These are phyloP conservation scores for Aspidapion aeneum DNA, from an alignment of 2,888 invertebrate genomes.

Conservation along the genomic window DNA sequence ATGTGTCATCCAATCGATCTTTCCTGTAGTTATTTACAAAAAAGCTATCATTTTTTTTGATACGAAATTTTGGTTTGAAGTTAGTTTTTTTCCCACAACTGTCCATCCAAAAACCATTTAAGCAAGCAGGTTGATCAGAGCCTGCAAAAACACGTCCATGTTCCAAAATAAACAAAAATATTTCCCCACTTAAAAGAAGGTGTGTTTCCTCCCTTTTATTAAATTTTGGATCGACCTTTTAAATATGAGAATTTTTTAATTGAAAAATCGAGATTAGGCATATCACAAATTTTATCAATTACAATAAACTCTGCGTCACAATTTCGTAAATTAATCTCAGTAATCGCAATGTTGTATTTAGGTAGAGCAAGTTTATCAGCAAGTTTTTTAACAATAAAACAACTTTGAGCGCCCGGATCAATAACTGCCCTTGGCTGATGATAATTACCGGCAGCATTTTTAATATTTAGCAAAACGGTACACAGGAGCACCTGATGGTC, in stretches of 20 bases:
- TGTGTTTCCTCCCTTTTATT: too few species aligned
- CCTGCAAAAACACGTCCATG: background rate
- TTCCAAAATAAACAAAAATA: background rate
- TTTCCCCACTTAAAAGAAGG: background rate
- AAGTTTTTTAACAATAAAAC: background rate
- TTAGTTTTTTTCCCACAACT: background rate
- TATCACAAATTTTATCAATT: constrained; percentile 3
- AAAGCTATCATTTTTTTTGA: background rate
- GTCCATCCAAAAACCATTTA: background rate
- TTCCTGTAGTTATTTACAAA: background rate
- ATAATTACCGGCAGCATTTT: background rate
- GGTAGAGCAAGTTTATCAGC: background rate
- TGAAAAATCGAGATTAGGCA: background rate
- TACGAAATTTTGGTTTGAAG: background rate
- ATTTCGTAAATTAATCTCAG: too few species aligned
- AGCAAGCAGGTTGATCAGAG: background rate
- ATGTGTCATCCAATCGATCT: background rate
- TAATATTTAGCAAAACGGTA: background rate
- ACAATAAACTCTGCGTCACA: background rate
- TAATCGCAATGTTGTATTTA: background rate
- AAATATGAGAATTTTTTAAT: background rate
- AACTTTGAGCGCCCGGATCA: background rate
- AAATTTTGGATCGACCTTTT: too few species aligned
- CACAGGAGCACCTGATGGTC: background rate
- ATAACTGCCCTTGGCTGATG: background rate